Base-by-base conservation (phyloP, 92 coral and sea anemone genomes). In the Palythoa grandiflora region DNA sequence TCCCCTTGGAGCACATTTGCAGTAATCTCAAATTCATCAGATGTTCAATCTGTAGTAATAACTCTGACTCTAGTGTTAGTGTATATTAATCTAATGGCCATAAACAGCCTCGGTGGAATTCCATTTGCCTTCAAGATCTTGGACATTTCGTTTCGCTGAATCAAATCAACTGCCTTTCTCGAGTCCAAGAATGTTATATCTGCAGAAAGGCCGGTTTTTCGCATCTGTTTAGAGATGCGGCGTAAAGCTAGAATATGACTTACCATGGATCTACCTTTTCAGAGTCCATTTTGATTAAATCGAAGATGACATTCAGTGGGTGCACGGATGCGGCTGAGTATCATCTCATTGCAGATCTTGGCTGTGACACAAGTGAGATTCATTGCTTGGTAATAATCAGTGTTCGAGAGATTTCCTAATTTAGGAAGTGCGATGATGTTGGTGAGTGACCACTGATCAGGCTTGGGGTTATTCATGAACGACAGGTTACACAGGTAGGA, bases 91-190 rank as follows among this genome's bases (percentile, higher is more conserved):
- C 28, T 28, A 28, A 28, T 28, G 28, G 28, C 28, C 16, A 10
- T 6, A 2, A 15, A 2, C 16, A 54, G 9, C 16, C 16, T 66
- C 28, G 36, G 59, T 2, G 91, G 91, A 47, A 88, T 84, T 6
- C 91, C 89, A 80, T 78, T 77, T 3, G 89, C 86, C 59, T 28
- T 51, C 44, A 91, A 87, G 20, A 91, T 84, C 72, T 50, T 40
- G 13, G 68, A n/a, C 92, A 91, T 88, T 71, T 59, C 73, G 19
- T 53, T 73, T n/a, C 92, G 85, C 39, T 84, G 55, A 63, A 88
- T 91, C 76, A 92, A 91, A 15, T 88, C 92, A 52, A 91, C 88
- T 8, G 83, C 91, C 85, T 91, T 91, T 50, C 55, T 55, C 70
- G 88, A 88, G 57, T 91, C 81, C 4, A 91, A 48, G 89, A 91